Evolutionary conservation across 2,888 invertebrate species (phyloP).

Genomic region (Stenodema calcarata): DNA sequence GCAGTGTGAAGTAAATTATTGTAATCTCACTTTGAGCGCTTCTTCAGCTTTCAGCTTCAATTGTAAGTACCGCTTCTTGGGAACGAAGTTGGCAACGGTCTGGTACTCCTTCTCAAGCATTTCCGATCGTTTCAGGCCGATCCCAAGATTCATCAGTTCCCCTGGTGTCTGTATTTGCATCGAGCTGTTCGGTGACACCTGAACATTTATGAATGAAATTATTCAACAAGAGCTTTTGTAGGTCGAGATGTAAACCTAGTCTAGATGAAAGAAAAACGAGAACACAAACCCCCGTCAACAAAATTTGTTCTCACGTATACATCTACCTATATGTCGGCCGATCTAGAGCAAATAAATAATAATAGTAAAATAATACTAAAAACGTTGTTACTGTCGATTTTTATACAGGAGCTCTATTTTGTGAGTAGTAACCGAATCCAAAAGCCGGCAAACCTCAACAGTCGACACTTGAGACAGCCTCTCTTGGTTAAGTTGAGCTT

Average conservation of each 20-base stretch:
- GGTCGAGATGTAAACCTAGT: too few relatives aligned
- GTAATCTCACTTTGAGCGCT: constrained; percentile 30
- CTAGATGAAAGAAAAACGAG: too few relatives aligned
- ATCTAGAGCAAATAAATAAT: too few relatives aligned
- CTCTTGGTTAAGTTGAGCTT: constrained; percentile 21
- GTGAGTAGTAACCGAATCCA: too few relatives aligned
- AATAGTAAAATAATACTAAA: too few relatives aligned
- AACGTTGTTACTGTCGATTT: too few relatives aligned
- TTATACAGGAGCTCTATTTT: too few relatives aligned
- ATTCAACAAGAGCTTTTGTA: too few relatives aligned
- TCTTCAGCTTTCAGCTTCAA: constrained; percentile 45
- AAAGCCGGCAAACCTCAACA: not conserved
- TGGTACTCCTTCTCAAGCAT: constrained; percentile 41
- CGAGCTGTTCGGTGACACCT: not conserved
- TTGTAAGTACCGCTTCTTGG: constrained; percentile 31
- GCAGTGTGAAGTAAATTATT: too few relatives aligned
- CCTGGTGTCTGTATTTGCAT: not conserved
- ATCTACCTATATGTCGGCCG: too few relatives aligned
- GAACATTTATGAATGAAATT: not conserved
- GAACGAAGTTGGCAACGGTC: constrained; percentile 33
- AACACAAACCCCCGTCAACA: too few relatives aligned
- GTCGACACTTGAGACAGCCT: not conserved
- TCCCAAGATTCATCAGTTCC: constrained; percentile 27
- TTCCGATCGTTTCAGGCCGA: constrained; percentile 30
- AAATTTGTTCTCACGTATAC: too few relatives aligned